Base-by-base conservation (phyloP, 2,797 vertebrate genomes). In the Sebastes melanostomus region DNA sequence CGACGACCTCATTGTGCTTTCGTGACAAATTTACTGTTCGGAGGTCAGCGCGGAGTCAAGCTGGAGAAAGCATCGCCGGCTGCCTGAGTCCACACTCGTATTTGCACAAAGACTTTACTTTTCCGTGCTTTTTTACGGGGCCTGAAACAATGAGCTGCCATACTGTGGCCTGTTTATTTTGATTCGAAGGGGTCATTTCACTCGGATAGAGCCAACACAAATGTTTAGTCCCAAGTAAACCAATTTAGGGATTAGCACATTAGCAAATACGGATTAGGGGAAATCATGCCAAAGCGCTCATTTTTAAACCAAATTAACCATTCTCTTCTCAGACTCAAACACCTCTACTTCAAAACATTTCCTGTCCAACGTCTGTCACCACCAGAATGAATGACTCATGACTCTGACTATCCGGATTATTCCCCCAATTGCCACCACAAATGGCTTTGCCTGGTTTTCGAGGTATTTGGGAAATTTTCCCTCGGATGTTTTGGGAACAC, bases 401-500 rank as follows among this genome's bases (percentile, higher is more conserved):
- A 66, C 38, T 82, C 60, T 20, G 60, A 61, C 72, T 36, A 6
- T 73, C 62, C 83, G 56, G 67, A 88, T 89, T 62, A 87, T 83
- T 82, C 76, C 68, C 77, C 75, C 70, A 59, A 85, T 66, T 70
- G 75, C 79, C 84, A 38, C 90, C 89, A 75, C 87, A 89, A 90
- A 93, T 73, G 74, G 42, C 73, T 83, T 60, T 9, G 80, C 32
- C 75, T 89, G 87, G 87, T 86, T 91, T 78, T 50, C 2, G 83
- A 80, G 84, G 77, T 61, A 89, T 92, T 88, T 80, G 82, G 78
- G 67, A 80, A 34, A 72, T 86, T 87, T 86, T 20, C 8, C 22
- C 63, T 66, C 6, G 9, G 77, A 88, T 88, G 83, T 85, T 87
- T 88, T 83, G 77, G 63, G 74, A 85, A 90, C 86, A 82, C 78